A percentile compares a stretch with the other conserved stretches of the same genome.
phyloP scores from a whole-genome alignment of 2,888 invertebrate genomes.

The Archaeoteleia sp. region DNA sequence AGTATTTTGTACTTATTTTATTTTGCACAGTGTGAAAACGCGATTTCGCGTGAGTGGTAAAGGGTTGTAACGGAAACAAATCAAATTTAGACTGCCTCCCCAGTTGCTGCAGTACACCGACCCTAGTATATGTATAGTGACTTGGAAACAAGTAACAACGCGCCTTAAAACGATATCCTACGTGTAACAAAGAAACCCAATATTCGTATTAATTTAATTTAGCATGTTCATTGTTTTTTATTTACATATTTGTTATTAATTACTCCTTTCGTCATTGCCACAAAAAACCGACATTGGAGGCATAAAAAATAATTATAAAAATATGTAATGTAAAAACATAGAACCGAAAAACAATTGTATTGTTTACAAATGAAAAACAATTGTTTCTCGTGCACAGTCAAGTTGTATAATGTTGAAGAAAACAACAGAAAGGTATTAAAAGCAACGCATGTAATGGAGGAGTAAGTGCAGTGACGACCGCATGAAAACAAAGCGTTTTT shows the following conservation, averaged over 20 bases:
- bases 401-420: neutral
- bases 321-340: neutral
- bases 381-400: neutral
- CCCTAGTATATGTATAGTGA: neutral
- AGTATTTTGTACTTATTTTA: too few relatives aligned
- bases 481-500: slow-evolving; percentile 24
- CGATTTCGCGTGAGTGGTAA: neutral
- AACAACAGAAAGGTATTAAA: neutral
- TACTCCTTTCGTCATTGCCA: too few relatives aligned
- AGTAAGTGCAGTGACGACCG: slow-evolving; percentile 14
- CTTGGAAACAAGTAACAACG: neutral
- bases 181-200: too few relatives aligned
- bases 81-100: slow-evolving; percentile 5
- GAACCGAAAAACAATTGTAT: neutral
- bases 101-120: neutral
- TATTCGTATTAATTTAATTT: too few relatives aligned
- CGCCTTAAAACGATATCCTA: neutral
- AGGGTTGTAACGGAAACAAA: slow-evolving; percentile 4
- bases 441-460: slow-evolving; percentile 5
- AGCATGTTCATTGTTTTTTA: neutral
- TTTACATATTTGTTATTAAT: too few relatives aligned
- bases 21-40: too few relatives aligned
- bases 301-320: too few relatives aligned
- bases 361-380: too few relatives aligned
- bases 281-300: too few relatives aligned